A percentile compares a stretch with the other conserved stretches of the same genome.
These are phyloP conservation scores for Eupithecia centaureata DNA, from an alignment of 2,888 invertebrate genomes.

Conservation along the genomic window DNA sequence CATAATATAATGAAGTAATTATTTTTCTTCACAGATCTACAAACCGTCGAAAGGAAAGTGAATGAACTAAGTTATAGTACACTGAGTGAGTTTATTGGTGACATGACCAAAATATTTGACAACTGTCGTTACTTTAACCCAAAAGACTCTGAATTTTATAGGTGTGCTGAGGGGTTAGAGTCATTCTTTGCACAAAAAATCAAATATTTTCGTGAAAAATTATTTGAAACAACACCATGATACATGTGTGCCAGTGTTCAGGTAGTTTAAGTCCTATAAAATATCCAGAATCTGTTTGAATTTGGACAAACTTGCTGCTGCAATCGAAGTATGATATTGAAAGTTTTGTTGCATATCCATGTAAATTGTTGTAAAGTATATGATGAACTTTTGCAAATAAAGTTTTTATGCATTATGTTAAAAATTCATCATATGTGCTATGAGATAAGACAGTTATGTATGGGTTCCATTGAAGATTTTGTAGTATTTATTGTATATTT, in stretches of 20 bases:
- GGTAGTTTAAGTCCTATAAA: constrained; percentile 18
- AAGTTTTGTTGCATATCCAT: constrained; percentile 61
- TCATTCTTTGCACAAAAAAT: constrained; percentile 98
- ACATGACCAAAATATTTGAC: constrained; percentile 99
- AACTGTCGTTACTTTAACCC: constrained; percentile 99
- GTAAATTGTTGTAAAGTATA: constrained; percentile 77
- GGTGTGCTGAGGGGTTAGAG: constrained; percentile 97
- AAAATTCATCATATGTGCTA: constrained; percentile 54
- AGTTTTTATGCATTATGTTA: constrained; percentile 59
- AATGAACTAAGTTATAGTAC: constrained; percentile 92
- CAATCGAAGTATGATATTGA: constrained; percentile 40
- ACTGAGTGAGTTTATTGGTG: constrained; percentile 97
- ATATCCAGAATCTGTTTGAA: constrained; percentile 33
- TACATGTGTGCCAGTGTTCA: constrained; percentile 67
- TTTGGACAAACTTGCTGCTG: not conserved
- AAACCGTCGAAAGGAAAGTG: constrained; percentile 95
- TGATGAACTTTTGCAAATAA: constrained; percentile 72
- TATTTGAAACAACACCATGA: constrained; percentile 86
- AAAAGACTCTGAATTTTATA: constrained; percentile 97
- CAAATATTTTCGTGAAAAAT: constrained; percentile 92
- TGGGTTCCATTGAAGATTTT: constrained; percentile 57
- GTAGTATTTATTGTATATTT: constrained; percentile 81
- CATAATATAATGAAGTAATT: not conserved
- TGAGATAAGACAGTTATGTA: constrained; percentile 62
- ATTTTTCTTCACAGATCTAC: constrained; percentile 88